Base-by-base conservation (phyloP, 1,140 invertebrate species). In the Whitmania pigra region DNA sequence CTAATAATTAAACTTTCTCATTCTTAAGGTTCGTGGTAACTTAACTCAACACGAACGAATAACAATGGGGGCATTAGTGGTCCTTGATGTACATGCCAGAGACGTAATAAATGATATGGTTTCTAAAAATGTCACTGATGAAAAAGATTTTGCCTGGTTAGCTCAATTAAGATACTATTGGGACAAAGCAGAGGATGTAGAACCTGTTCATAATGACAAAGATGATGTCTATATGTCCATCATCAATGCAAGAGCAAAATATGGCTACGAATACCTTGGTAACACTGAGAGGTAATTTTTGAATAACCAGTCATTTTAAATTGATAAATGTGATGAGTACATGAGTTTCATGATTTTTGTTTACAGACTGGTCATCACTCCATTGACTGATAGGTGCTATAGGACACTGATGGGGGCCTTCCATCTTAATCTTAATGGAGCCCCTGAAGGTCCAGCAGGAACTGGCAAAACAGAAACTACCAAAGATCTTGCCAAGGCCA, bases 401-500 rank as follows among this genome's bases (percentile, higher is more conserved):
- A 74, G 78, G 13, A 78, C 82, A 73, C 73, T 83, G 77, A 74
- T 75, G 77, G 74, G 78, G 20, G 82, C 82, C 7, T 83, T 81
- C 78, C 81, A 82, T 74, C 76, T 83, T 54, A 82, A 83, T 74
- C 74, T 83, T 69, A 83, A 83, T 67, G 82, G 80, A 36, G 82
- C 82, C 36, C 82, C 82, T 11, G 82, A 82, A 69, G 81, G 82
- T 40, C 82, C 82, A 15, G 82, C 82, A 36, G 82, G 82, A 25
- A 83, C 81, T 36, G 80, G 82, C 18, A 82, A 82, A 72, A 83
- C 82, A 49, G 82, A 83, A 75, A 83, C 82, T 5, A 81, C 81
- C 1, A 83, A 83, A 76, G 82, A 83, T 78, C 72, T 83, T 55
- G 82, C 82, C 66, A 83, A 83, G 74, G 82, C 82, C 53, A 55